phyloP scores from a whole-genome alignment of 2,113 vertebrate genomes.

The Ramphastos sulfuratus region DNA sequence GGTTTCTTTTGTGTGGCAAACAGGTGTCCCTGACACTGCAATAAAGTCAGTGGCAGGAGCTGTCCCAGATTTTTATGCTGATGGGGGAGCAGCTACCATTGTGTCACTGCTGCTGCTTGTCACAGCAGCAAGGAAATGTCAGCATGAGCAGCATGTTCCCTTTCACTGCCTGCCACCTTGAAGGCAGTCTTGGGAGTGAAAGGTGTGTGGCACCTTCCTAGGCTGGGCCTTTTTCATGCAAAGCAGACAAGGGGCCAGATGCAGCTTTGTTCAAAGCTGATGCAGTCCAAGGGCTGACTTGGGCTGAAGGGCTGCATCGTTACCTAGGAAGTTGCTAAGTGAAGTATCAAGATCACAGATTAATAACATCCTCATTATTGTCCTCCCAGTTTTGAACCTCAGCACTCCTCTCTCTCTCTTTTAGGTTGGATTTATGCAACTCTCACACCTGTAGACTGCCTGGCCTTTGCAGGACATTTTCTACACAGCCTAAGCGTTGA shows the following conservation, averaged over 20 bases:
- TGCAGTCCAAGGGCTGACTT: neutral
- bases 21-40: neutral
- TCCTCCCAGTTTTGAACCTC: neutral
- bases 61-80: neutral
- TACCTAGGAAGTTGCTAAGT: neutral
- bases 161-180: neutral
- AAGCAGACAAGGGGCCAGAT: neutral
- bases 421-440: conserved; percentile 98
- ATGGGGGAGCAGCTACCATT: neutral
- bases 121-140: neutral
- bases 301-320: neutral
- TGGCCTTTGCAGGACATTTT: conserved; percentile 96
- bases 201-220: neutral
- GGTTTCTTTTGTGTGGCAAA: conserved; percentile 2
- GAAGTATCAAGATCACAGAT: neutral
- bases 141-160: neutral
- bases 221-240: neutral
- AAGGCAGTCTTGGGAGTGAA: neutral
- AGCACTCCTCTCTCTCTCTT: neutral
- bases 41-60: neutral
- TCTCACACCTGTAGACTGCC: conserved; percentile 94
- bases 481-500: conserved; percentile 95
- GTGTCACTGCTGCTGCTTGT: neutral
- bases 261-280: neutral
- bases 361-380: neutral